These are phyloP conservation scores for Plebejus argus DNA, from an alignment of 2,888 invertebrate genomes.

Conservation along the genomic window DNA sequence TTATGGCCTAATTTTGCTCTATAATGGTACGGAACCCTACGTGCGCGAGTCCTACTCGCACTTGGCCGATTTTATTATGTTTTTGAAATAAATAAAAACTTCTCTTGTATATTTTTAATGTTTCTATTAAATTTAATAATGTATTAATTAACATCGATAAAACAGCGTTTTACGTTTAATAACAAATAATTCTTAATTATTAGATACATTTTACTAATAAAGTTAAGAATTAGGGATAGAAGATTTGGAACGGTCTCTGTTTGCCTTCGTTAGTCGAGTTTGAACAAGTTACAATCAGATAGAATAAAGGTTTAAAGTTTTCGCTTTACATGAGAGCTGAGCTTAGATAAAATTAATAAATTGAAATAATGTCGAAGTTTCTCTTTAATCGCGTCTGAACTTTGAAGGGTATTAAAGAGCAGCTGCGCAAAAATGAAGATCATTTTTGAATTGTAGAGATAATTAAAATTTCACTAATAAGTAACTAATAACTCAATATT, in stretches of 20 bases:
- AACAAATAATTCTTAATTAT: not conserved
- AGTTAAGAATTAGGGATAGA: not conserved
- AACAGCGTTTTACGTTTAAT: not conserved
- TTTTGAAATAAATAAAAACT: too few relatives aligned
- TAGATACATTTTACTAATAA: not conserved
- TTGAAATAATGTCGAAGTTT: slow-evolving; percentile 11
- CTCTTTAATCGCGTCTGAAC: not conserved
- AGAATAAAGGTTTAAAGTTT: slow-evolving; percentile 17
- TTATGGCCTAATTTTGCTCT: too few relatives aligned
- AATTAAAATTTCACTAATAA: too few relatives aligned
- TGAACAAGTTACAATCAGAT: slow-evolving; percentile 21
- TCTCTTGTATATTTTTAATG: too few relatives aligned
- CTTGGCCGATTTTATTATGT: too few relatives aligned
- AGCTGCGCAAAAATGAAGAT: not conserved
- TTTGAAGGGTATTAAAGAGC: not conserved
- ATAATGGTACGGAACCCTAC: too few relatives aligned
- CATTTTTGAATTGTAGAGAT: too few relatives aligned
- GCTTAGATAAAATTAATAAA: slow-evolving; percentile 3
- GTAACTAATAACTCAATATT: too few relatives aligned
- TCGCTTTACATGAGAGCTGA: not conserved
- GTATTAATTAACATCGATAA: not conserved
- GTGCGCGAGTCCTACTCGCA: too few relatives aligned
- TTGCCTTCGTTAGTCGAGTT: slow-evolving; percentile 21
- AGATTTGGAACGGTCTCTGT: slow-evolving; percentile 5
- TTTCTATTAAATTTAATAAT: too few relatives aligned